Evolutionary conservation across 2,113 vertebrate species (phyloP).

Genomic region (Isurus oxyrinchus): DNA sequence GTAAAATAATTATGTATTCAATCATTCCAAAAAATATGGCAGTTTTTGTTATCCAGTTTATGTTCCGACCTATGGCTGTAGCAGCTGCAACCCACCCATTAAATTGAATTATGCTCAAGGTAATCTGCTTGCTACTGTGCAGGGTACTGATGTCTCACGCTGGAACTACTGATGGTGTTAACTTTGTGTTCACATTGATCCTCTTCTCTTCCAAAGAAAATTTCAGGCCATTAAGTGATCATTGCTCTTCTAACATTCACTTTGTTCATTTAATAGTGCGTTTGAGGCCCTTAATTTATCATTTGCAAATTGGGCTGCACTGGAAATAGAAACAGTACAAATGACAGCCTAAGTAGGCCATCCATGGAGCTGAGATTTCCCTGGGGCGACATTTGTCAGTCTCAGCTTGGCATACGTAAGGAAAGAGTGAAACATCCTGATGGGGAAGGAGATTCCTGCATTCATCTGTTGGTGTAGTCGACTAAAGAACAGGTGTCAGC

Average conservation of each 20-base stretch:
- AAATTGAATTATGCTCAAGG: neutral
- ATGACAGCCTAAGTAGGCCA: slow-evolving; percentile 25
- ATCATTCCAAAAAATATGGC: neutral
- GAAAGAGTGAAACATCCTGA: neutral
- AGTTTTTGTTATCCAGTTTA: neutral
- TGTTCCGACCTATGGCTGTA: neutral
- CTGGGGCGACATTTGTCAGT: neutral
- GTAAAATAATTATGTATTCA: neutral
- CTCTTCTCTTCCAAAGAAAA: neutral
- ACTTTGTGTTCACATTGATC: slow-evolving; percentile 14
- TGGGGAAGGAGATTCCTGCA: slow-evolving; percentile 21
- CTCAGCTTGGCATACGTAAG: neutral
- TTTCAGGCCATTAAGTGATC: neutral
- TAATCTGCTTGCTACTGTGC: neutral
- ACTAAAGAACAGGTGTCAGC: neutral
- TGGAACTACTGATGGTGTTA: neutral
- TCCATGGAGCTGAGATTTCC: slow-evolving; percentile 20
- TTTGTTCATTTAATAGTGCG: neutral
- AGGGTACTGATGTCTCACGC: neutral
- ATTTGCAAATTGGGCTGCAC: slow-evolving; percentile 8
- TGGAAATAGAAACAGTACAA: slow-evolving; percentile 11
- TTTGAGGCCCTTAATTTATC: neutral
- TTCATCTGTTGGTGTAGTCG: neutral
- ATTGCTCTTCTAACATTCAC: neutral
- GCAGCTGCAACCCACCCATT: neutral